Base-by-base conservation (phyloP, 2,797 vertebrate species). In the Halcyon smyrnensis region DNA sequence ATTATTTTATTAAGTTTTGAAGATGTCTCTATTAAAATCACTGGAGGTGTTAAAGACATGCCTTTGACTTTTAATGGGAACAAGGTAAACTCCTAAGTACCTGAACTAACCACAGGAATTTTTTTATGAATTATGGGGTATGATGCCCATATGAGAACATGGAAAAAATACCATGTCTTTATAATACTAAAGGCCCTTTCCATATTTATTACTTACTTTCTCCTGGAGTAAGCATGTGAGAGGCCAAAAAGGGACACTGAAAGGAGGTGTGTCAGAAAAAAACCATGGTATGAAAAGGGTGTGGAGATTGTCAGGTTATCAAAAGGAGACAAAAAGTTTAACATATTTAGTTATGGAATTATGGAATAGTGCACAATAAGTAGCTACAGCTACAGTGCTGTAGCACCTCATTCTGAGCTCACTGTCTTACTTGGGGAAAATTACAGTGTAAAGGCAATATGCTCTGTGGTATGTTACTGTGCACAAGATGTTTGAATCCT, bases 11-110 rank as follows among this genome's bases (percentile, higher is more conserved):
- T 4, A 86, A 62, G 39, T 51, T 88, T 82, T 88, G 74, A 87
- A 84, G n/a, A 36, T 77, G 46, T 37, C 20, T 93, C 39, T 41
- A 43, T 73, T 93, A 70, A 96, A 95, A 82, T 68, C 70, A 56
- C 27, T 45, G 63, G 39, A 91, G 30, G 46, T 76, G 63, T 59
- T 77, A 77, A 85, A 95, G 39, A 59, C 25, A 15, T 32, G 36
- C 45, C 51, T 82, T 79, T 86, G 80, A 63, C 48, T 94, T 96
- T 48, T 79, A 82, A 70, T 84, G 24, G 32, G 59, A 79, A 79
- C 1, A 3, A 82, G 12, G n/a, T 65, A 85, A 95, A 91, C 10
- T 67, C 50, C 56, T 46, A 86, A 89, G 59, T 41, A 84, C 60
- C 77, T 82, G 50, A 84, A 74, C 23, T 68, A 93, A 84, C 56